A percentile compares a stretch with the other conserved stretches of the same genome.
Conservation (phyloP, 2,113 vertebrate species). For the Egretta garzetta region DNA sequence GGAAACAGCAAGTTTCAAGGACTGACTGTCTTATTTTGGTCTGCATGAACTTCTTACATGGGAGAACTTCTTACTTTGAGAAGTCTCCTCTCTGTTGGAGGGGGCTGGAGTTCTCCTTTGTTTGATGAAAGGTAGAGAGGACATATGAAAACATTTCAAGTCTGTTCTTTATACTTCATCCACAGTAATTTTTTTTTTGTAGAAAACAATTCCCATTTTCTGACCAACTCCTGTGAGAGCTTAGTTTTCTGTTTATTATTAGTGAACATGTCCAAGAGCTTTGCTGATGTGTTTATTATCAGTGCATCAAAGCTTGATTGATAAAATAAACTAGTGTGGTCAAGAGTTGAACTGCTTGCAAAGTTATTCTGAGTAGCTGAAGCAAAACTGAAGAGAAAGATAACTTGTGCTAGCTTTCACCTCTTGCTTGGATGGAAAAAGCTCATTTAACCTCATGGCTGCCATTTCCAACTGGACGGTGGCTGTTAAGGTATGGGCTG, state of each 20-base stretch:
- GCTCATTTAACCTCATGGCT: neutral
- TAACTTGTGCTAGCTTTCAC: neutral
- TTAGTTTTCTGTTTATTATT: conserved; percentile 32
- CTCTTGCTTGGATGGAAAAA: neutral
- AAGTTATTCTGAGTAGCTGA: neutral
- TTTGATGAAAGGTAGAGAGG: neutral
- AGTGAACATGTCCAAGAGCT: neutral
- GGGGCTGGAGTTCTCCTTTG: neutral
- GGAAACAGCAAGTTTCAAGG: neutral
- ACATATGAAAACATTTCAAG: neutral
- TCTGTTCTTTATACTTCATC: neutral
- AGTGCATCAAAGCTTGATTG: neutral
- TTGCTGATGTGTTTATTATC: conserved; percentile 37
- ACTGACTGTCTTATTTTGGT: neutral
- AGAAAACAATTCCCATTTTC: neutral
- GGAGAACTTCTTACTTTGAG: neutral
- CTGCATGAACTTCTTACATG: neutral
- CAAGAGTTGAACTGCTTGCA: conserved; percentile 2
- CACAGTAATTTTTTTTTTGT: neutral
- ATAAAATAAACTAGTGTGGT: conserved; percentile 39
- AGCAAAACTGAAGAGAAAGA: neutral
- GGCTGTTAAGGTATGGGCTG: neutral
- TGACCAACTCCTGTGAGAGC: neutral
- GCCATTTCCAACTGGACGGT: neutral
- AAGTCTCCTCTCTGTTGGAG: neutral